These are phyloP conservation scores for Drosophila anomalata DNA, from an alignment of 2,888 invertebrate species.

Conservation along the genomic window DNA sequence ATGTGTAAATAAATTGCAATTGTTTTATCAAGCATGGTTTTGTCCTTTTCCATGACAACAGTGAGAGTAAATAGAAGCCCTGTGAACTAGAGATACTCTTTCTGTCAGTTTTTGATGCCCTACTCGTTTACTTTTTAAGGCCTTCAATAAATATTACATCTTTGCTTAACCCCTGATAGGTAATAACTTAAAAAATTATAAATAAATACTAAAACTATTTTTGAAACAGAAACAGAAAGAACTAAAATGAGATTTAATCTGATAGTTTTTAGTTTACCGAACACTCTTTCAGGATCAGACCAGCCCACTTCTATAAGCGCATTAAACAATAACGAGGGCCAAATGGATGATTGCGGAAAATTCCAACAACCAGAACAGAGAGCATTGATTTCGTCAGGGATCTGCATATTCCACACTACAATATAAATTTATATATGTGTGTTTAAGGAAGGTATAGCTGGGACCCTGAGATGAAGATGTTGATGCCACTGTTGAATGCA, in stretches of 20 bases:
- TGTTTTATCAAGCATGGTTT: conserved; percentile 59
- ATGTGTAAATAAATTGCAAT: conserved; percentile 64
- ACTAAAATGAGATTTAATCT: neutral
- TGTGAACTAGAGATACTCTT: neutral
- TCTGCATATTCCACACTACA: conserved; percentile 4
- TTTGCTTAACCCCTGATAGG: no score
- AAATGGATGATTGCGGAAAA: conserved; percentile 48
- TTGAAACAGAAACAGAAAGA: neutral
- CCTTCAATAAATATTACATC: no score
- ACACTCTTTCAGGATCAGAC: conserved; percentile 6
- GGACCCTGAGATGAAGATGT: conserved; percentile 20
- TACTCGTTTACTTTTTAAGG: neutral
- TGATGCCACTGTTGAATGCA: conserved; percentile 49
- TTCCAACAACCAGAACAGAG: conserved; percentile 45
- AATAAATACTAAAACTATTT: no score
- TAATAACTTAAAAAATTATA: no score
- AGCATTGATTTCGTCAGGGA: conserved; percentile 49
- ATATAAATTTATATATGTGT: conserved; percentile 3
- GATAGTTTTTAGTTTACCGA: neutral
- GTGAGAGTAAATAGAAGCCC: neutral
- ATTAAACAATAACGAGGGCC: conserved; percentile 38
- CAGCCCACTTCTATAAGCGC: conserved; percentile 23
- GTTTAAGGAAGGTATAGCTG: conserved; percentile 17
- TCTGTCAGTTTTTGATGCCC: neutral
- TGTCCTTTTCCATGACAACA: conserved; percentile 55